A percentile compares a stretch with the other conserved stretches of the same genome.
These are phyloP conservation scores for Sus cebifrons DNA, from an alignment of 2,797 vertebrate species.

Conservation along the genomic window DNA sequence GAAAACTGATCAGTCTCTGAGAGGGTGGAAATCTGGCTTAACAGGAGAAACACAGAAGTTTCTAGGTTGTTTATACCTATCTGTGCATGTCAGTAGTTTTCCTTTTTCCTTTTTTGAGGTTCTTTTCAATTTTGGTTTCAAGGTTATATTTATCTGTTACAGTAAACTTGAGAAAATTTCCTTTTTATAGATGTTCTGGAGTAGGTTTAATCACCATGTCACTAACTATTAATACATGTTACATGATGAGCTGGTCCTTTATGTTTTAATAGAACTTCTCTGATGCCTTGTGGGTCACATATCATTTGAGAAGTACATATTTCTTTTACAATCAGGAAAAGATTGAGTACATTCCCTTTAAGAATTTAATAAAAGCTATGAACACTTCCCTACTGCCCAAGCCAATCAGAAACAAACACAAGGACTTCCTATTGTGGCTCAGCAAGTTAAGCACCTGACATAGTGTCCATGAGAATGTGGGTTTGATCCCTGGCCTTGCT, in stretches of 20 bases:
- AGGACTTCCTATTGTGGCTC: neutral
- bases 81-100: neutral
- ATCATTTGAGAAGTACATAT: constrained; percentile 27
- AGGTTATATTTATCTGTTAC: neutral
- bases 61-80: neutral
- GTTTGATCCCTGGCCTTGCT: no score
- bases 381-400: neutral
- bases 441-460: no score
- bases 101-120: neutral
- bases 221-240: constrained; percentile 1
- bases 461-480: no score
- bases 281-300: neutral
- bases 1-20: neutral
- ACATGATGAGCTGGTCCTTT: neutral
- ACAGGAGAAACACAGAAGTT: constrained; percentile 15
- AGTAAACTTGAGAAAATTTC: neutral
- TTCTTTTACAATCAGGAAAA: neutral
- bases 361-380: constrained; percentile 41
- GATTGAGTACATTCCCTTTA: neutral
- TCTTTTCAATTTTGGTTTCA: constrained; percentile 43
- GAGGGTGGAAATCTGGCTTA: neutral
- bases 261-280: constrained; percentile 16
- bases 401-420: neutral
- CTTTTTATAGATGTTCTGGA: neutral
- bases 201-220: neutral